Percentiles rank a stretch among this genome's conserved stretches.
Conservation (phyloP, 1,140 invertebrate species). For the Drosophila guanche region DNA sequence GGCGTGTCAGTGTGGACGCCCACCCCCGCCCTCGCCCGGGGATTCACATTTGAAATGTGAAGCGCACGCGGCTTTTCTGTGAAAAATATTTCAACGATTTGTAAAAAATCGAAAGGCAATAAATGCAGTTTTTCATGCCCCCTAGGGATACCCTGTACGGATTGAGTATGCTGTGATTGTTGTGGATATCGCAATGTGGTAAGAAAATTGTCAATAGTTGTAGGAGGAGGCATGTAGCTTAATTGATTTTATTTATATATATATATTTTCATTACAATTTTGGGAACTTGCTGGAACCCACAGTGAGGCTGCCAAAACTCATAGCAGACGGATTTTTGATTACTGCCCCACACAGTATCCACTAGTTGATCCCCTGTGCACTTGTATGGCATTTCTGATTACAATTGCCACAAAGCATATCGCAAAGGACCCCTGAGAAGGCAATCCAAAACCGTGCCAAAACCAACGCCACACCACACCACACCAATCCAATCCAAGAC, state of each 20-base stretch:
- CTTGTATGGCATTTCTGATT: constrained; percentile 23
- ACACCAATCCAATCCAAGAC: constrained; percentile 34
- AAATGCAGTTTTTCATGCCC: constrained; percentile 49
- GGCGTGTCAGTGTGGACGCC: constrained; percentile 55
- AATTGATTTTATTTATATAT: no score
- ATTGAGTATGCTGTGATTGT: neutral
- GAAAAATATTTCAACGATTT: constrained; percentile 78
- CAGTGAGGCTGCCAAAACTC: no score
- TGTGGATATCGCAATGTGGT: neutral
- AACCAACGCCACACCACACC: neutral
- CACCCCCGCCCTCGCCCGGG: constrained; percentile 33
- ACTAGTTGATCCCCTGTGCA: neutral
- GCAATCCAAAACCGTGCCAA: constrained; percentile 41
- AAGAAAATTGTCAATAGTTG: no score
- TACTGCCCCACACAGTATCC: neutral
- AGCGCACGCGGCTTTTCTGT: constrained; percentile 71
- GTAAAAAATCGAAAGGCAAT: constrained; percentile 72
- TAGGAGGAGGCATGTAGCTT: no score
- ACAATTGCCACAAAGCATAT: constrained; percentile 58
- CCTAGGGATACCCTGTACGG: no score
- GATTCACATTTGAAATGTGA: constrained; percentile 57
- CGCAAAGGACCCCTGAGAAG: constrained; percentile 27
- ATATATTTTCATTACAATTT: no score
- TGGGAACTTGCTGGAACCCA: no score
- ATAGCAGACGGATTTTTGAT: no score